These are phyloP conservation scores for Drosophila meridiana DNA, from an alignment of 2,888 invertebrate genomes.

Conservation along the genomic window DNA sequence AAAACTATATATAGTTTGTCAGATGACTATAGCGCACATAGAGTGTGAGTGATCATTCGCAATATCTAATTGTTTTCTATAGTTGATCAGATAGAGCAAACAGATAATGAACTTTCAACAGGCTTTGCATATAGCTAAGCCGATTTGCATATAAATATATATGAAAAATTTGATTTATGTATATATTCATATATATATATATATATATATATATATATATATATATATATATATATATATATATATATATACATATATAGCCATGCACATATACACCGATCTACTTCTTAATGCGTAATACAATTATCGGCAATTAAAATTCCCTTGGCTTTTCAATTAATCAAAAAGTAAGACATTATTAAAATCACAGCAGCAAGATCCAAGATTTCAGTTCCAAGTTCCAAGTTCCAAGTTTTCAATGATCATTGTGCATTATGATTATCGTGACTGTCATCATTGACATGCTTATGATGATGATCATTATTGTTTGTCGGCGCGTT, in stretches of 20 bases:
- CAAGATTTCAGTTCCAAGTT: slow-evolving; percentile 28
- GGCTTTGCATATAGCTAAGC: background rate
- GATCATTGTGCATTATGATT: slow-evolving; percentile 12
- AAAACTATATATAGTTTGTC: too few species aligned
- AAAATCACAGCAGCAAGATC: slow-evolving; percentile 21
- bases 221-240: background rate
- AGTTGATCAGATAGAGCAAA: background rate
- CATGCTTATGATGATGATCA: slow-evolving; percentile 12
- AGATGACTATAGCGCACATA: background rate
- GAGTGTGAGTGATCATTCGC: background rate
- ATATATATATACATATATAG: background rate
- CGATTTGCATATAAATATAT: background rate
- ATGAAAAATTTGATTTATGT: too few species aligned
- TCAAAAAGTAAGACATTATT: slow-evolving; percentile 10
- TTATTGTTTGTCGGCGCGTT: slow-evolving; percentile 47
- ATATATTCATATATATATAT: background rate
- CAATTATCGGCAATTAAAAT: background rate
- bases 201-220: too few species aligned
- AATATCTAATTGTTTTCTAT: background rate
- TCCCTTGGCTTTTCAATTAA: slow-evolving; percentile 15
- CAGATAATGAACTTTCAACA: background rate
- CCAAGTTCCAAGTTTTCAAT: slow-evolving; percentile 32
- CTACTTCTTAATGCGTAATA: background rate
- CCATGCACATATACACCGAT: background rate
- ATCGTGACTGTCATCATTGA: slow-evolving; percentile 6